Evolutionary conservation across 2,888 invertebrate species (phyloP).

Genomic region (Drosophila yooni): DNA sequence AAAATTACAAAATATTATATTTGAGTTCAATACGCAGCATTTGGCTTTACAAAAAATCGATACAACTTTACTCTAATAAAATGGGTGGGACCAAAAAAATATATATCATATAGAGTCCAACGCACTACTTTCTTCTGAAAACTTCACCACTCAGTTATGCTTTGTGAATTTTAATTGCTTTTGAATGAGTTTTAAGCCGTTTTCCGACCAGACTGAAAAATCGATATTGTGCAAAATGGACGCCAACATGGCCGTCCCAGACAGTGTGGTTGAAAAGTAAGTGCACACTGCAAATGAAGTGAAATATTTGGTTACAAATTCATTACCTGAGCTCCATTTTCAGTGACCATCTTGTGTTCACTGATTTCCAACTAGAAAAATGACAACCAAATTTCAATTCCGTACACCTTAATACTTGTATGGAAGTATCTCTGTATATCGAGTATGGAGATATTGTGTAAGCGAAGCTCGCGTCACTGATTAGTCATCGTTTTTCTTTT

Average conservation of each 20-base stretch:
- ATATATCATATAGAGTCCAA: background rate
- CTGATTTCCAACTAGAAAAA: constrained; percentile 34
- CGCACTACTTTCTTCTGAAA: background rate
- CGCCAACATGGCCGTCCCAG: constrained; percentile 82
- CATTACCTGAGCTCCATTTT: constrained; percentile 85
- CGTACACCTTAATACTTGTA: constrained; percentile 29
- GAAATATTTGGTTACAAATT: constrained; percentile 7
- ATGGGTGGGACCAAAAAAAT: constrained; percentile 51
- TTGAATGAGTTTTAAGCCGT: constrained; percentile 34
- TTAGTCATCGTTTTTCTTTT: constrained; percentile 79
- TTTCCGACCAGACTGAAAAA: constrained; percentile 79
- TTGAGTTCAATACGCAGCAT: constrained; percentile 18
- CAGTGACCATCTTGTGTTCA: constrained; percentile 84
- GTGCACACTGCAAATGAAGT: constrained; percentile 18
- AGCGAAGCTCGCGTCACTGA: constrained; percentile 81
- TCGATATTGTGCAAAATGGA: constrained; percentile 84
- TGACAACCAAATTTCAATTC: constrained; percentile 22
- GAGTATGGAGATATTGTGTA: constrained; percentile 83
- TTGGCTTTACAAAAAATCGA: constrained; percentile 66
- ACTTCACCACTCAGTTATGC: background rate
- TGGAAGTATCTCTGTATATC: constrained; percentile 46
- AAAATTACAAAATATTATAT: constrained; percentile 27
- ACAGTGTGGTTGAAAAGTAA: constrained; percentile 46
- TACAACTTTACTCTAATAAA: constrained; percentile 44
- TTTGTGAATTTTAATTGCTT: constrained; percentile 18